Evolutionary conservation across 2,113 vertebrate species (phyloP).

Genomic region (Asarcornis scutulata): DNA sequence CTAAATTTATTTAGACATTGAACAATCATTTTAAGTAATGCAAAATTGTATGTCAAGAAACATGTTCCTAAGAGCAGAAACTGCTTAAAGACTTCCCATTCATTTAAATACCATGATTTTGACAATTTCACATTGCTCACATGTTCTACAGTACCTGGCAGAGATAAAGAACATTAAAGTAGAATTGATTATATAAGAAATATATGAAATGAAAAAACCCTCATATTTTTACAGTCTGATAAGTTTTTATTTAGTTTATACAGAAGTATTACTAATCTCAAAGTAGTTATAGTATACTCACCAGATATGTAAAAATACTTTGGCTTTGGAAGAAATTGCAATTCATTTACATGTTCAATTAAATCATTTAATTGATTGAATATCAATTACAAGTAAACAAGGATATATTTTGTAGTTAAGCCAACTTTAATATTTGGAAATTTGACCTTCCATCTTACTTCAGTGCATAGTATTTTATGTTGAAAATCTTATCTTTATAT

Average conservation of each 20-base stretch:
- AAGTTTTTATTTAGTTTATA: not conserved
- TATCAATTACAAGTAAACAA: not conserved
- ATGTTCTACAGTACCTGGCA: not conserved
- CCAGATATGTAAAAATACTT: not conserved
- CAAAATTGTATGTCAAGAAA: not conserved
- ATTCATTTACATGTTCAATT: not conserved
- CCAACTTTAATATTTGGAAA: not conserved
- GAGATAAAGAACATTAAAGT: not conserved
- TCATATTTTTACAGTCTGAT: not conserved
- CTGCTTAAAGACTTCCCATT: not conserved
- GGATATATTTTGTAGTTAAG: not conserved
- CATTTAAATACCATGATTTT: not conserved
- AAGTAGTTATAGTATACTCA: not conserved
- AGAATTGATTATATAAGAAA: not conserved
- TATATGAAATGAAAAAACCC: not conserved
- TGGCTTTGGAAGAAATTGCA: not conserved
- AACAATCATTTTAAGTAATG: not conserved
- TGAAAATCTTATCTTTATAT: not conserved
- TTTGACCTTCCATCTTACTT: not conserved
- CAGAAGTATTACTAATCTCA: not conserved
- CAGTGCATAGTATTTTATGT: not conserved
- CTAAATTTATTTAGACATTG: not conserved
- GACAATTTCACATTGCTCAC: not conserved
- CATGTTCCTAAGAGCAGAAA: not conserved
- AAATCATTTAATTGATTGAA: not conserved